phyloP scores from a whole-genome alignment of 1,140 invertebrate species.

The Meloidogyne exigua region DNA sequence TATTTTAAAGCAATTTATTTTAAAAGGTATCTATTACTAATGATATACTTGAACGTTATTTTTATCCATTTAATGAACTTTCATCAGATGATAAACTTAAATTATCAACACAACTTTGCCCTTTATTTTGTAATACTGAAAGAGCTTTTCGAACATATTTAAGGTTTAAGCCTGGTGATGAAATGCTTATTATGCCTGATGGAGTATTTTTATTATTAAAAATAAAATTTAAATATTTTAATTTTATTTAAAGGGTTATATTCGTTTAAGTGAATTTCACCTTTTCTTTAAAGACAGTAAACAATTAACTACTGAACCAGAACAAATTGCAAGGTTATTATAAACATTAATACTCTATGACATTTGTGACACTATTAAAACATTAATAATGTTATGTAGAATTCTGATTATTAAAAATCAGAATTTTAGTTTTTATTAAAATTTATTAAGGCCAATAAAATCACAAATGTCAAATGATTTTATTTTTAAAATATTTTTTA shows the following conservation, averaged over 20 bases:
- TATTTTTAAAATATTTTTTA: not conserved
- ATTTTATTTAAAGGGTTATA: conserved; percentile 37
- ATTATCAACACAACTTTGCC: conserved; percentile 48
- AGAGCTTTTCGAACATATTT: conserved; percentile 49
- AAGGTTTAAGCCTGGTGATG: conserved; percentile 41
- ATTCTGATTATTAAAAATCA: too few relatives aligned
- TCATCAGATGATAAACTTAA: conserved; percentile 33
- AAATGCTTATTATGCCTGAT: conserved; percentile 46
- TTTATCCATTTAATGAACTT: conserved; percentile 39
- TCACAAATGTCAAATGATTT: too few relatives aligned
- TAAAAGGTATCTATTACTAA: conserved; percentile 43
- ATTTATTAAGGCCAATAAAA: too few relatives aligned
- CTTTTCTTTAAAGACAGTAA: conserved; percentile 52
- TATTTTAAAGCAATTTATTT: not conserved
- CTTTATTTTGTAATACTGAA: conserved; percentile 50
- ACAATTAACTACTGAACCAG: conserved; percentile 39
- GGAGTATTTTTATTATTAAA: not conserved
- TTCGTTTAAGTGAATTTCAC: conserved; percentile 42
- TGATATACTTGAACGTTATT: conserved; percentile 54
- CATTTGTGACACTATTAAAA: too few relatives aligned
- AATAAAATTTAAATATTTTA: not conserved
- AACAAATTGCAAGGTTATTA: conserved; percentile 42
- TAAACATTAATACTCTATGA: too few relatives aligned
- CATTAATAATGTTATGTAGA: too few relatives aligned
- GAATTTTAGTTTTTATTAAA: too few relatives aligned